Conservation (phyloP, 2,797 vertebrate species). For the Lycodopsis pacificus region DNA sequence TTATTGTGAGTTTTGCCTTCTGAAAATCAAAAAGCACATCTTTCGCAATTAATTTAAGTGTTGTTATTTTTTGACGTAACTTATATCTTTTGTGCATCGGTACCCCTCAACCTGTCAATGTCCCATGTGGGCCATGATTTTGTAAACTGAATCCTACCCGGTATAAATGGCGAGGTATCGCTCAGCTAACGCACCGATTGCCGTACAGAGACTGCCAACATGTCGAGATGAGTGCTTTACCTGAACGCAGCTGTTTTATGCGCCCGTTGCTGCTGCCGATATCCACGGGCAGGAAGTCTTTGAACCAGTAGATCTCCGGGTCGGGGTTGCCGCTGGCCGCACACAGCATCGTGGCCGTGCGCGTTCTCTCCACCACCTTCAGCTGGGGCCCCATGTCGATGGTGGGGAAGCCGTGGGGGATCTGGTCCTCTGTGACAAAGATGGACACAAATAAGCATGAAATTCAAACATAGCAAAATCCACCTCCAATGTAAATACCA, state of each 20-base stretch:
- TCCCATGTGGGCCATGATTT: not conserved
- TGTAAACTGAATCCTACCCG: not conserved
- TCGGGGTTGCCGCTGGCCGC: conserved; percentile 96
- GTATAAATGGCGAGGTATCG: not conserved
- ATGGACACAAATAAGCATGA: conserved; percentile 28
- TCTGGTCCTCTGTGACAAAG: conserved; percentile 89
- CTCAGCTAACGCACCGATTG: not conserved
- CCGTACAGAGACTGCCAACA: not conserved
- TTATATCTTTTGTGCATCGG: not conserved
- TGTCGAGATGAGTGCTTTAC: conserved; percentile 76
- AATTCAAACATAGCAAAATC: conserved; percentile 56
- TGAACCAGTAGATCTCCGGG: conserved; percentile 98
- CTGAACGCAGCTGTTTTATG: conserved; percentile 97
- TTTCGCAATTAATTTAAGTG: not conserved
- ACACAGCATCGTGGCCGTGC: conserved; percentile 97
- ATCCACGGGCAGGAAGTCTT: conserved; percentile 97
- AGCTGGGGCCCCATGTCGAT: conserved; percentile 99
- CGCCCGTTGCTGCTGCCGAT: conserved; percentile 91
- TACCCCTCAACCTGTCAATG: not conserved
- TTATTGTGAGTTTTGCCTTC: not conserved
- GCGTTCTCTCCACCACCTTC: conserved; percentile 96
- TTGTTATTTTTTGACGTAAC: not conserved
- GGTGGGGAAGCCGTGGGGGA: conserved; percentile 93
- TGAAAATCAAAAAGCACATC: not conserved
- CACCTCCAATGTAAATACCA: conserved; percentile 55